phyloP scores from a whole-genome alignment of 2,113 vertebrate genomes.

The Monopterus albus region DNA sequence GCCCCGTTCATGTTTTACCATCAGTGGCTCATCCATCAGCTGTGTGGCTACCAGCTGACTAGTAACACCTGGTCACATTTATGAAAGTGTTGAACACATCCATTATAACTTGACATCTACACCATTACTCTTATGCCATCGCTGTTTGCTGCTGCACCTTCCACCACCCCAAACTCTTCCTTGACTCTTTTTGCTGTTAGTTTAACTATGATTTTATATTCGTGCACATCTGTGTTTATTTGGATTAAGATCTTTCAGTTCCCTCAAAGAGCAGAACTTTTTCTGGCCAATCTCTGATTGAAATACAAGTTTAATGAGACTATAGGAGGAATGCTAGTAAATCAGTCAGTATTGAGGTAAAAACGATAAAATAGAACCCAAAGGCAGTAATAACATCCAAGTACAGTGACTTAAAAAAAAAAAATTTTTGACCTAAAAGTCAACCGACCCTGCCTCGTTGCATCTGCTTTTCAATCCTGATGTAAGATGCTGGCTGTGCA shows the following conservation, averaged over 20 bases:
- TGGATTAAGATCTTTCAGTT: not conserved
- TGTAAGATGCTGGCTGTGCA: conserved; percentile 6
- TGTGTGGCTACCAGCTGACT: no score
- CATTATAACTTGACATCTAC: no score
- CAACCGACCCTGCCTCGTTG: conserved; percentile 12
- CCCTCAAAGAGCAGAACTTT: not conserved
- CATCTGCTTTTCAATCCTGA: conserved; percentile 46
- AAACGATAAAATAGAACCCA: not conserved
- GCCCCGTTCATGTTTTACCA: no score
- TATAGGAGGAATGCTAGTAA: not conserved
- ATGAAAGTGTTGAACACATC: no score
- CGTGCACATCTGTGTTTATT: not conserved
- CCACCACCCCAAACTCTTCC: not conserved
- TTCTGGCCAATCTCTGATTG: not conserved
- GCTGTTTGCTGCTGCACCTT: not conserved
- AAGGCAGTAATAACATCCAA: conserved; percentile 16
- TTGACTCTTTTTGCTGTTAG: not conserved
- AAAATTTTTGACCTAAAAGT: conserved; percentile 14
- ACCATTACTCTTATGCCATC: no score
- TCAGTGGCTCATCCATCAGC: no score
- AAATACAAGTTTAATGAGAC: not conserved
- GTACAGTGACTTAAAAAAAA: not conserved
- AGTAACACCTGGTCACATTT: no score
- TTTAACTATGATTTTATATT: not conserved
- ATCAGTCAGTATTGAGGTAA: not conserved